Conservation (phyloP, 2,113 vertebrate genomes). For the Dermatemys mawii region DNA sequence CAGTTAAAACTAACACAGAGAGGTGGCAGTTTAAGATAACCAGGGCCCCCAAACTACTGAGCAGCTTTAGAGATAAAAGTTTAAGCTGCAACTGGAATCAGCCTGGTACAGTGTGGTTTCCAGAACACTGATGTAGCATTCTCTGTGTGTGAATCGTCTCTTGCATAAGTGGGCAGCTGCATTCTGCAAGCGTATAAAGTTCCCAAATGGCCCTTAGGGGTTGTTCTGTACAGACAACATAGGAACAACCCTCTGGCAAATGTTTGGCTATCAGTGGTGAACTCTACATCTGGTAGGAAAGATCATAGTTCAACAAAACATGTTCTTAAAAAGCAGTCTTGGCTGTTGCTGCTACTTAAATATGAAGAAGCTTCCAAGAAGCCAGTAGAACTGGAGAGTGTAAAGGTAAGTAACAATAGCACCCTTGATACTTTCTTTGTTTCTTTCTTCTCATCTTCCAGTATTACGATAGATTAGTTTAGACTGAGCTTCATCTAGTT, state of each 20-base stretch:
- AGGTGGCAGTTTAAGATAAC: too few species aligned
- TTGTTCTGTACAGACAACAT: background rate
- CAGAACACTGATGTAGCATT: background rate
- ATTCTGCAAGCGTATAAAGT: background rate
- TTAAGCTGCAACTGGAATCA: background rate
- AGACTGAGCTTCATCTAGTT: background rate
- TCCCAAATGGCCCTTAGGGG: background rate
- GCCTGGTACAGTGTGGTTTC: background rate
- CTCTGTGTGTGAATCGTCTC: background rate
- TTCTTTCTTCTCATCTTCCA: background rate
- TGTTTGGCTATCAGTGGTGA: background rate
- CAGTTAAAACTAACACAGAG: background rate
- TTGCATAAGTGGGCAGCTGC: background rate
- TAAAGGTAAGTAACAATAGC: background rate
- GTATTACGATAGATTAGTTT: background rate
- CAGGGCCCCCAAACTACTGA: too few species aligned
- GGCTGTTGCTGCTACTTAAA: background rate
- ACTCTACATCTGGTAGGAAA: background rate
- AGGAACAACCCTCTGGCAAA: background rate
- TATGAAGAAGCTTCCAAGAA: background rate
- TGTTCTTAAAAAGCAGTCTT: background rate
- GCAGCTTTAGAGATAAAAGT: background rate
- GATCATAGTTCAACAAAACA: too few species aligned
- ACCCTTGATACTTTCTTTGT: background rate
- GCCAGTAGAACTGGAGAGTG: background rate